Base-by-base conservation (phyloP, 2,888 invertebrate genomes). In the Allophyes oxyacanthae region DNA sequence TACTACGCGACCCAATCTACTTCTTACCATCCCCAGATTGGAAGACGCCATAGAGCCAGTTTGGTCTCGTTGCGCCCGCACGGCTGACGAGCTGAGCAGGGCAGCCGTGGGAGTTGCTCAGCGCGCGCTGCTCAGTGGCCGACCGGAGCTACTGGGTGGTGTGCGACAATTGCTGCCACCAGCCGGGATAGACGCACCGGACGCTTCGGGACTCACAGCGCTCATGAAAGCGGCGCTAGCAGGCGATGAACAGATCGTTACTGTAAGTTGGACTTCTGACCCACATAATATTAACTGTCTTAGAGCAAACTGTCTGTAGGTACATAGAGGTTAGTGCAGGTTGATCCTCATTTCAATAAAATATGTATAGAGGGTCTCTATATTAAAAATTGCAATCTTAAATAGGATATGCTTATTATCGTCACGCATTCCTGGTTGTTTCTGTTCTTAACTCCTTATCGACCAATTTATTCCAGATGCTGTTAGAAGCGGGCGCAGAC, bases 221-320 rank as follows among this genome's bases (percentile, higher is more conserved):
- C 91, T 98, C 20, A 98, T 98, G 97, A 94, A 97, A 64, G 97
- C 98, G 0, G 96, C 97, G 44, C 94, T 97, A 20, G 95, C 96
- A 8, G 97, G 97, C 2, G 98, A 98, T 75, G 98, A 98, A 67
- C 94, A 95, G 13, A 96, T 97, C 26, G 96, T 97, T 0, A 89
- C 94, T 46, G 95, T 95, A 80, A 89, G 90, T 80, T 20, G 10
- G 0, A 36, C 14, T 28, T 6, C 20, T 20, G 20, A 2, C 20
- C 4, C n/a, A n/a, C n/a, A n/a, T n/a, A n/a, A n/a, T n/a, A n/a
- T n/a, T n/a, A n/a, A n/a, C n/a, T n/a, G n/a, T n/a, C n/a, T n/a
- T n/a, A n/a, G n/a, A n/a, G n/a, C n/a, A n/a, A n/a, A n/a, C n/a
- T n/a, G n/a, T n/a, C n/a, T n/a, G n/a, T n/a, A 25, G 4, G 32